These are phyloP conservation scores for Ypsolopha sequella DNA, from an alignment of 2,888 invertebrate species.

Conservation along the genomic window DNA sequence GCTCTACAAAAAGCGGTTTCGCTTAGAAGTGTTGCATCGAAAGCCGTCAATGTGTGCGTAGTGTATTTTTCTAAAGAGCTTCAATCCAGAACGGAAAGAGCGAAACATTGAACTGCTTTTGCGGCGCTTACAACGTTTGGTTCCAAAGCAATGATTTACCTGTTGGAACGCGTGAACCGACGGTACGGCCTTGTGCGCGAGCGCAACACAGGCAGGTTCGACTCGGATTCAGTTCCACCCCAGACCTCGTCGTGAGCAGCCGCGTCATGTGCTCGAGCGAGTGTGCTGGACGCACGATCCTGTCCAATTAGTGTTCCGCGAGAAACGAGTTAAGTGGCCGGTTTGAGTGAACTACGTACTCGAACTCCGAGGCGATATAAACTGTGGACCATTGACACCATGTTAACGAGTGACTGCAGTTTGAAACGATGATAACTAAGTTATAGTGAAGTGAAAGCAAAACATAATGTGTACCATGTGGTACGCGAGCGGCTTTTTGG, in stretches of 20 bases:
- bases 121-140: slow-evolving; percentile 48
- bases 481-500: slow-evolving; percentile 47
- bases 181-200: slow-evolving; percentile 73
- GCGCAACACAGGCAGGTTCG: slow-evolving; percentile 60
- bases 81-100: slow-evolving; percentile 34
- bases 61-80: slow-evolving; percentile 63
- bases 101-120: slow-evolving; percentile 32
- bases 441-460: slow-evolving; percentile 32
- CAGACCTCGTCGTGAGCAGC: slow-evolving; percentile 57
- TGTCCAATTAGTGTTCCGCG: slow-evolving; percentile 66
- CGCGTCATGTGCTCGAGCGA: slow-evolving; percentile 43
- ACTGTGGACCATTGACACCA: slow-evolving; percentile 28
- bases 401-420: slow-evolving; percentile 48
- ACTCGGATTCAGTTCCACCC: slow-evolving; percentile 63
- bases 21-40: slow-evolving; percentile 33
- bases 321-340: slow-evolving; percentile 68
- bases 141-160: slow-evolving; percentile 51
- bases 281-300: slow-evolving; percentile 49
- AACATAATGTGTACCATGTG: slow-evolving; percentile 53
- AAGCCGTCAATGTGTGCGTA: slow-evolving; percentile 46
- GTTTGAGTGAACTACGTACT: slow-evolving; percentile 44
- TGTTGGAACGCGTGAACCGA: slow-evolving; percentile 73
- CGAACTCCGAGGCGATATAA: slow-evolving; percentile 34
- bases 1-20: slow-evolving; percentile 66
- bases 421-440: slow-evolving; percentile 40